Conservation (phyloP, 2,888 invertebrate genomes). For the Tenthredo notha region DNA sequence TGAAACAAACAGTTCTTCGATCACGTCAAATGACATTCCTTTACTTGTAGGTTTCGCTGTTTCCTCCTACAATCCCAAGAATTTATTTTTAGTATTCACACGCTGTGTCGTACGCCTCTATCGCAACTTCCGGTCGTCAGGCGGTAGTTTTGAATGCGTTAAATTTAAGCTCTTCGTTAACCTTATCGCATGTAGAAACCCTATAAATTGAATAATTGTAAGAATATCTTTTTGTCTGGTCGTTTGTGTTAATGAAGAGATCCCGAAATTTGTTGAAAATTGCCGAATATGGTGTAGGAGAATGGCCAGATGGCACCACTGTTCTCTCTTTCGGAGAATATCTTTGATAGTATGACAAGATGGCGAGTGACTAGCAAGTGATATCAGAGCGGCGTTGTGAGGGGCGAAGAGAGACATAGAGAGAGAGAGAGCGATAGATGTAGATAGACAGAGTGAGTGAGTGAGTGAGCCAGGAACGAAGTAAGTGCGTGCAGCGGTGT, state of each 20-base stretch:
- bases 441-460: not conserved
- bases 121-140: not conserved
- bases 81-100: slow-evolving; percentile 50
- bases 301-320: slow-evolving; percentile 12
- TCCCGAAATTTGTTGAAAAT: not conserved
- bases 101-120: slow-evolving; percentile 4
- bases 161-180: not conserved
- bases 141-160: not conserved
- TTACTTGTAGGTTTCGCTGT: not conserved
- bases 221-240: not conserved
- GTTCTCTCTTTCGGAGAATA: not conserved
- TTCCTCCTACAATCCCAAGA: slow-evolving; percentile 42
- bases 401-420: not conserved
- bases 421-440: not conserved
- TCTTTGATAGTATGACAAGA: slow-evolving; percentile 8
- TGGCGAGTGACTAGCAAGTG: slow-evolving; percentile 24
- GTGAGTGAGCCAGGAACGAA: slow-evolving; percentile 13
- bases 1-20: slow-evolving; percentile 12
- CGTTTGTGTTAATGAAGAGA: not conserved
- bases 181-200: not conserved
- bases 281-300: not conserved
- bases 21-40: slow-evolving; percentile 19
- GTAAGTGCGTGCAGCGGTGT: slow-evolving; percentile 58
- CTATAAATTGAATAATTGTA: not conserved
- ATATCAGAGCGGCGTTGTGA: slow-evolving; percentile 8